Evolutionary conservation across 1,140 invertebrate genomes (phyloP), one percentile per base, ranked within the genome.

Genomic region (Halyomorpha halys): DNA sequence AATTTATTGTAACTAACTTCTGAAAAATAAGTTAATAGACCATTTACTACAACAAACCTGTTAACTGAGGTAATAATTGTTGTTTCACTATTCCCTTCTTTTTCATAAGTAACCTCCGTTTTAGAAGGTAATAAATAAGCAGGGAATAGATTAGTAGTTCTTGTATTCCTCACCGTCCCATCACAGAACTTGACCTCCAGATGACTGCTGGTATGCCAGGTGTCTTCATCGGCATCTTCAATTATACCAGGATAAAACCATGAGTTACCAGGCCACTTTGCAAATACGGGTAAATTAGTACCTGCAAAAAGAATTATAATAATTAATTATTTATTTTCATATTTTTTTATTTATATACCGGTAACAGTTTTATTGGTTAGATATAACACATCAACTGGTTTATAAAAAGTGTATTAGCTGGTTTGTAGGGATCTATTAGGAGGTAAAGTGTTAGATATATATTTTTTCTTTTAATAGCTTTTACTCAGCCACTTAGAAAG

Each of bases 31-130:
- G n/a, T n/a, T n/a, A n/a, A n/a, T n/a, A n/a, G n/a, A n/a, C n/a
- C n/a, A n/a, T n/a, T n/a, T 39, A n/a, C 14, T 21, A 25, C 8
- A 56, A 56, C 23, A 23, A 16, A 56, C 53, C 53, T 21, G 14
- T 56, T 15, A 56, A 56, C 15, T 6, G 53, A 56, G 23, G 23
- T 25, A 23, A 56, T 16, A 23, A 11, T 25, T 11, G 21, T 23
- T 23, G 53, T 56, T 56, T 56, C 53, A 56, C 53, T 23, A 25
- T 23, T 25, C 9, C 23, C 53, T 4, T 56, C 53, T 25, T 56
- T 56, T 15, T 56, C 53, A 56, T 23, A 56, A 25, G 53, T 23
- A 56, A 56, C 23, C 27, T 56, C 53, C 9, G 53, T 56, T 16
- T 23, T 11, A 56, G 19, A 23, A 15, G 53, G 53, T 23, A 56